Evolutionary conservation across 2,797 vertebrate genomes (phyloP), one percentile per base, ranked within the genome.

Genomic region (Trachops cirrhosus): DNA sequence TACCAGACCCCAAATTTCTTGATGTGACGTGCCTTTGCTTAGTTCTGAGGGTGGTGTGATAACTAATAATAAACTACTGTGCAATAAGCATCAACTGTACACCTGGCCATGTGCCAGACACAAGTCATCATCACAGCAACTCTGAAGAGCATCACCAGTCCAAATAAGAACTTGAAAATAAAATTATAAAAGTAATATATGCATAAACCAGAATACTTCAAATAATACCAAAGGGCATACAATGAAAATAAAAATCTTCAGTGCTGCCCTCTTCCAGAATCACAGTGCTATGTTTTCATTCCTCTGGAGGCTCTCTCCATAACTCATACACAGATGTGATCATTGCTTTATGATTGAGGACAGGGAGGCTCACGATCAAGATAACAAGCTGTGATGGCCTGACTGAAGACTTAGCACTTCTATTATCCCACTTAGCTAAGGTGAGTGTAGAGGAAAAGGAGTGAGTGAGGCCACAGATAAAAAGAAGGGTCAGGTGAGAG

Each of bases 201-300:
- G 29, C 50, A 52, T 80, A 93, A 91, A 46, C 90, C 68, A 91
- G 82, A 91, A 92, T 46, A 74, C 34, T 67, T 82, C 80, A 88
- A 73, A 71, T 71, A 90, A 86, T 48, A 50, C 32, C 32, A 50
- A 88, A 89, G 44, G 44, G 15, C 52, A 37, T 70, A 93, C 90
- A 92, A 86, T 85, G 91, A 96, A 97, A 96, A 93, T 92, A 86
- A 96, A 92, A 96, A 32, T 59, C 71, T 95, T 82, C 41, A 39
- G 34, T 54, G 59, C 32, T 22, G 32, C 9, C 4, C 6, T 91
- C 62, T 46, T 46, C 83, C 91, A 74, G 75, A 62, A 83, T 85
- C 62, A 50, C 12, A 68, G 29, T 62, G 64, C 44, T 41, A 19
- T 3, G 67, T 93, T 74, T 67, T 37, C 9, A 9, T 64, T 48